Percentiles rank a stretch among this genome's conserved stretches.
Conservation (phyloP, 2,888 invertebrate genomes). For the Sminthurinus aureus region DNA sequence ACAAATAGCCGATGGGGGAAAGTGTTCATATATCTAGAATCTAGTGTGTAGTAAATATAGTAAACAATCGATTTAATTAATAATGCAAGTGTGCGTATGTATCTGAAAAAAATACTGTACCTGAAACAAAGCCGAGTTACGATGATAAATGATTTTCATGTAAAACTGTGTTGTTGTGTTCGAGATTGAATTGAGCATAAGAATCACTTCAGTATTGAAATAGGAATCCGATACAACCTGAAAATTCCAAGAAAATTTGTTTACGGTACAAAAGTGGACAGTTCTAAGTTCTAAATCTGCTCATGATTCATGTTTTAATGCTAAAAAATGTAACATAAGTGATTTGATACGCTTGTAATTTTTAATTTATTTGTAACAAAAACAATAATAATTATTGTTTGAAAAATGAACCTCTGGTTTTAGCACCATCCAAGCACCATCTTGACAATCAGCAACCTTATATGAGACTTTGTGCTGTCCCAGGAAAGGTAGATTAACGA, state of each 20-base stretch:
- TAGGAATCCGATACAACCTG: conserved; percentile 40
- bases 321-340: neutral
- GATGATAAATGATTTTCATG: conserved; percentile 56
- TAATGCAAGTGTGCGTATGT: neutral
- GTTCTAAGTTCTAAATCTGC: too few species aligned
- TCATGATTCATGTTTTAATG: neutral
- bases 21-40: too few species aligned
- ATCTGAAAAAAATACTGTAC: conserved; percentile 26
- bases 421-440: conserved; percentile 54
- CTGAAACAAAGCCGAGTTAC: conserved; percentile 57
- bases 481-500: conserved; percentile 55
- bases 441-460: conserved; percentile 51
- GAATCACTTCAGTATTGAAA: conserved; percentile 54
- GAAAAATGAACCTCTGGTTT: conserved; percentile 45
- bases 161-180: conserved; percentile 54
- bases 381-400: neutral
- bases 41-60: too few species aligned
- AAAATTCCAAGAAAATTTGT: neutral
- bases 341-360: neutral
- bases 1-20: too few species aligned
- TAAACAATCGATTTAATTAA: too few species aligned
- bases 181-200: conserved; percentile 51
- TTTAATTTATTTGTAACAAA: neutral
- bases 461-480: conserved; percentile 54
- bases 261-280: neutral